Percentiles rank a stretch among this genome's conserved stretches.
Evolutionary conservation across 2,888 invertebrate species (phyloP).

Genomic region (Epinotia ramella): DNA sequence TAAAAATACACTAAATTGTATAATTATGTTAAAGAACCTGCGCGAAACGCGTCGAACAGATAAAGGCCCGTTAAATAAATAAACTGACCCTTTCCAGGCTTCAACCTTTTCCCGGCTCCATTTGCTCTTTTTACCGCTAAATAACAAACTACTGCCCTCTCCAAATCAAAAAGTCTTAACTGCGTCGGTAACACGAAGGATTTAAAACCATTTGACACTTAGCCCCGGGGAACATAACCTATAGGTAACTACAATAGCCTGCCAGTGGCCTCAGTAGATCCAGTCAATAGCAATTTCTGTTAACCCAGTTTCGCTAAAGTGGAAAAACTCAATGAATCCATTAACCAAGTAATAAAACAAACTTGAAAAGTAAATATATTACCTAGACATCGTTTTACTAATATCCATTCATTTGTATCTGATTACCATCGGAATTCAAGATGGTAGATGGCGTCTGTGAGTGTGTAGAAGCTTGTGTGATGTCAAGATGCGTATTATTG

Average conservation of each 20-base stretch:
- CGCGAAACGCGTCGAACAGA: constrained; percentile 18
- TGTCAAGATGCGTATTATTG: constrained; percentile 31
- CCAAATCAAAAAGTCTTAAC: neutral
- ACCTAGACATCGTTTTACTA: constrained; percentile 22
- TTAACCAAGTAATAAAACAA: constrained; percentile 22
- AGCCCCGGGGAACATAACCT: neutral
- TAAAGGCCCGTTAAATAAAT: constrained; percentile 39
- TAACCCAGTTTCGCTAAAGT: neutral
- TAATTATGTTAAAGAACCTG: constrained; percentile 29
- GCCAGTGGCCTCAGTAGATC: neutral
- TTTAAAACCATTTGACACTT: neutral
- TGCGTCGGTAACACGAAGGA: neutral
- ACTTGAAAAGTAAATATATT: constrained; percentile 22
- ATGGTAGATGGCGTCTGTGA: constrained; percentile 30
- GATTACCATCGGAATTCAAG: constrained; percentile 38
- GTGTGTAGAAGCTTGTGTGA: constrained; percentile 19
- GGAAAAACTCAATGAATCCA: neutral
- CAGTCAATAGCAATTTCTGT: neutral
- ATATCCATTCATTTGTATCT: constrained; percentile 41
- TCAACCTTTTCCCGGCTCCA: constrained; percentile 25
- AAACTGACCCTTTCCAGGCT: constrained; percentile 25
- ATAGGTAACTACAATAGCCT: neutral
- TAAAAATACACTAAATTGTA: constrained; percentile 21
- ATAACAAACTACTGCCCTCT: constrained; percentile 25
- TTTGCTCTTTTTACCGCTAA: constrained; percentile 40